Evolutionary conservation across 2,888 invertebrate species (phyloP).

Genomic region (Agriotes lineatus): DNA sequence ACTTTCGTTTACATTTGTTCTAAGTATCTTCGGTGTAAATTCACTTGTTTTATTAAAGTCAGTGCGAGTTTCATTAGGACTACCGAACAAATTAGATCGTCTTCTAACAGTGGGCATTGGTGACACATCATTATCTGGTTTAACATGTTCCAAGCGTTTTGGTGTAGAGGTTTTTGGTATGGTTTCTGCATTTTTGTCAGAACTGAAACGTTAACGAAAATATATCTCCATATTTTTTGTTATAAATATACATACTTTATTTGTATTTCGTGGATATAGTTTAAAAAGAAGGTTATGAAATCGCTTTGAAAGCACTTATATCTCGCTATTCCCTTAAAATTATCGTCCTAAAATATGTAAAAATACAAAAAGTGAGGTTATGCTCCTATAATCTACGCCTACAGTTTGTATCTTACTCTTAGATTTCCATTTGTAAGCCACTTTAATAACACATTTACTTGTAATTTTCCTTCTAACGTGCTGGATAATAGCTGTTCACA

Average conservation of each 20-base stretch:
- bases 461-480: constrained; percentile 66
- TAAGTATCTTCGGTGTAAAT: background rate
- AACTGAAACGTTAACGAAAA: too few species aligned
- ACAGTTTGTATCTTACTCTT: constrained; percentile 56
- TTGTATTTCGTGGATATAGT: constrained; percentile 61
- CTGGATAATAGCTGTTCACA: constrained; percentile 68
- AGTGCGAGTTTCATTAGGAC: background rate
- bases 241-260: constrained; percentile 56
- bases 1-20: constrained; percentile 23
- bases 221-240: too few species aligned
- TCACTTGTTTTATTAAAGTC: background rate
- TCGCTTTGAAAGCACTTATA: constrained; percentile 54
- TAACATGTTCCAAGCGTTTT: background rate
- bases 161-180: background rate
- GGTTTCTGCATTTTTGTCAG: background rate
- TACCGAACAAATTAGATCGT: constrained; percentile 6
- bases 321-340: constrained; percentile 1
- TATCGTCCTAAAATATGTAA: constrained; percentile 4
- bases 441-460: constrained; percentile 62
- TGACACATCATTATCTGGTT: background rate
- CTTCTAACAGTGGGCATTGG: background rate
- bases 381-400: constrained; percentile 50
- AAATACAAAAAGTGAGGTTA: constrained; percentile 45
- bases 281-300: constrained; percentile 62
- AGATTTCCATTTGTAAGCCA: constrained; percentile 67